Evolutionary conservation across 64 coral and sea anemone species (phyloP).

Genomic region (Dendronephthya gigantea): DNA sequence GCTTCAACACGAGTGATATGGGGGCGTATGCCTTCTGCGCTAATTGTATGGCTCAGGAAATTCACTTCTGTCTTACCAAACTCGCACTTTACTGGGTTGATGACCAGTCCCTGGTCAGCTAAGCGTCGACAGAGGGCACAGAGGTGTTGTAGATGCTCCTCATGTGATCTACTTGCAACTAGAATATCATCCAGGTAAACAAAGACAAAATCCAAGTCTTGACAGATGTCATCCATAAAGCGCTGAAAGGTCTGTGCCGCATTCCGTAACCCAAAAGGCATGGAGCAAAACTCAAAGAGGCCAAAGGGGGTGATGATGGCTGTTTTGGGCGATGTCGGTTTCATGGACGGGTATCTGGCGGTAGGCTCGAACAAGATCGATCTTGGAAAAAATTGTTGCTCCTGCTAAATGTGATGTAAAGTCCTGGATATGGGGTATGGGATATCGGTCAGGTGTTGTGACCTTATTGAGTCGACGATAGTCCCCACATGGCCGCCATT

Average conservation of each 20-base stretch:
- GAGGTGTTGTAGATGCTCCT: slow-evolving; percentile 16
- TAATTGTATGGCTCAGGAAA: slow-evolving; percentile 24
- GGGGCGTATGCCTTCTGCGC: slow-evolving; percentile 23
- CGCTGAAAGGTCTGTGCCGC: slow-evolving; percentile 29
- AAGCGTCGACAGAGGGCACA: not conserved
- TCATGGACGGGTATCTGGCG: slow-evolving; percentile 10
- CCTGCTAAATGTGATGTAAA: not conserved
- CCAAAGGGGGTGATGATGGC: slow-evolving; percentile 26
- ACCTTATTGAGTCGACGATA: slow-evolving; percentile 23
- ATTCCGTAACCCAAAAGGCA: slow-evolving; percentile 27
- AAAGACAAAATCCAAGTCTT: slow-evolving; percentile 23
- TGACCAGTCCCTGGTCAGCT: slow-evolving; percentile 18
- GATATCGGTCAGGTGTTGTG: not conserved
- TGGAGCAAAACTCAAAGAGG: slow-evolving; percentile 4
- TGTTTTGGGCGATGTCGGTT: slow-evolving; percentile 3
- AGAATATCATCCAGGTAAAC: slow-evolving; percentile 21
- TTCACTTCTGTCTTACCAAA: slow-evolving; percentile 26
- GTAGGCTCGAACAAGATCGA: slow-evolving; percentile 17
- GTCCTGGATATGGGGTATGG: slow-evolving; percentile 4
- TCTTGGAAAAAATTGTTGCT: slow-evolving; percentile 13
- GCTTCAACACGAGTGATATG: slow-evolving; percentile 20
- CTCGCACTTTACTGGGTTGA: slow-evolving; percentile 26
- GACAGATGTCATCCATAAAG: slow-evolving; percentile 30
- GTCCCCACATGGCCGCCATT: slow-evolving; percentile 21
- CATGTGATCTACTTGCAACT: not conserved